phyloP scores from a whole-genome alignment of 2,888 invertebrate genomes.

The Bellardia pandia region DNA sequence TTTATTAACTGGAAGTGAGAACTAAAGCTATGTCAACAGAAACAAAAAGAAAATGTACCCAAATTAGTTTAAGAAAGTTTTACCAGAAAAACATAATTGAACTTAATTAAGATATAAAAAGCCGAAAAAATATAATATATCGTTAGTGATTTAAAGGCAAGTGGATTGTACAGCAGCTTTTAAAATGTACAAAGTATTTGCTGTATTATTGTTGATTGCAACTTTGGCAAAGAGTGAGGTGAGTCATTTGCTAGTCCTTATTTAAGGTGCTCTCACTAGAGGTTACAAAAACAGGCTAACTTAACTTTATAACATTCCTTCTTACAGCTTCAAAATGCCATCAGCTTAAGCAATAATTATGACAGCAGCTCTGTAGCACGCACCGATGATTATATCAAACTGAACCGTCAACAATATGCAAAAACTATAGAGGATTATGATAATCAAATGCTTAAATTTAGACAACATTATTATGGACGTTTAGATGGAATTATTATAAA shows the following conservation, averaged over 20 bases:
- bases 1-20: conserved; percentile 12
- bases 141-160: conserved; percentile 5
- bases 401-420: conserved; percentile 25
- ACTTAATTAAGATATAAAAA: conserved; percentile 21
- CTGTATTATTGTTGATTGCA: not conserved
- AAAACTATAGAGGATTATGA: conserved; percentile 62
- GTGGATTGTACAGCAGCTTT: not conserved
- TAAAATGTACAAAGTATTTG: conserved; percentile 20
- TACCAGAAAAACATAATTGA: not conserved
- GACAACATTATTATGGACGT: conserved; percentile 40
- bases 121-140: not conserved
- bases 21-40: not conserved
- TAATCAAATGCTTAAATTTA: conserved; percentile 44
- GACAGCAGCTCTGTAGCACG: not conserved
- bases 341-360: not conserved
- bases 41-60: conserved; percentile 11
- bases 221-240: conserved; percentile 22
- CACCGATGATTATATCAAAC: conserved; percentile 17
- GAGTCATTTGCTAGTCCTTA: not conserved
- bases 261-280: not conserved
- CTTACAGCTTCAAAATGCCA: not conserved
- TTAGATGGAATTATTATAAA: conserved; percentile 47
- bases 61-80: conserved; percentile 9
- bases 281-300: not conserved
- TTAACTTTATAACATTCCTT: not conserved